Conservation (phyloP, 2,888 invertebrate species). For the Fabriciana adippe region DNA sequence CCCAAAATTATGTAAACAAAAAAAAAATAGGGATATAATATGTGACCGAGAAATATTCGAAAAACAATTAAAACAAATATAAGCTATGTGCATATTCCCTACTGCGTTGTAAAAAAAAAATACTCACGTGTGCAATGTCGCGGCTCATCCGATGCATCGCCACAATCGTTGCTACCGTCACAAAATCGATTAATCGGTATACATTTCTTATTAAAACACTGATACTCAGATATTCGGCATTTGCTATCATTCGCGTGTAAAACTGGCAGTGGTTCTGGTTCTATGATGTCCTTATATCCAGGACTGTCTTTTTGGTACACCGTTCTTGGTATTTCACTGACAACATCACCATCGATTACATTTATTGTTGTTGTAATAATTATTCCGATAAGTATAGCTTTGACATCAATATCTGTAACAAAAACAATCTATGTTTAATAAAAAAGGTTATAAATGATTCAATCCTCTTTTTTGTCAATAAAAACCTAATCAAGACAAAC, state of each 20-base stretch:
- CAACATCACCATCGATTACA: constrained; percentile 63
- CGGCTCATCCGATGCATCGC: constrained; percentile 90
- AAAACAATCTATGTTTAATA: constrained; percentile 33
- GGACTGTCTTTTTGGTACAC: constrained; percentile 58
- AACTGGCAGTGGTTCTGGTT: constrained; percentile 69
- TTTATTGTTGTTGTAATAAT: constrained; percentile 54
- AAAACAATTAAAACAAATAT: no score
- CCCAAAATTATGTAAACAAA: no score
- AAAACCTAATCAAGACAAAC: no score
- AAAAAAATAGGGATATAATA: no score
- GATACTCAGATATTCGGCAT: constrained; percentile 86
- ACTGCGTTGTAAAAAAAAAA: constrained; percentile 29
- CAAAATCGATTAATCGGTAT: constrained; percentile 88
- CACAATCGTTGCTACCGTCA: constrained; percentile 90
- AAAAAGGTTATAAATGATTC: no score
- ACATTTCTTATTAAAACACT: constrained; percentile 86
- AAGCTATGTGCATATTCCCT: not conserved
- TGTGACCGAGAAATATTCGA: no score
- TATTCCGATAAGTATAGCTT: constrained; percentile 56
- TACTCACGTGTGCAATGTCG: constrained; percentile 91
- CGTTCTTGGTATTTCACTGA: constrained; percentile 53
- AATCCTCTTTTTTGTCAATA: no score
- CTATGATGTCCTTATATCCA: constrained; percentile 56
- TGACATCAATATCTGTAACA: constrained; percentile 67
- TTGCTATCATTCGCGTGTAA: constrained; percentile 73